These are phyloP conservation scores for Cottoperca gobio DNA, from an alignment of 2,797 vertebrate species.

Conservation along the genomic window DNA sequence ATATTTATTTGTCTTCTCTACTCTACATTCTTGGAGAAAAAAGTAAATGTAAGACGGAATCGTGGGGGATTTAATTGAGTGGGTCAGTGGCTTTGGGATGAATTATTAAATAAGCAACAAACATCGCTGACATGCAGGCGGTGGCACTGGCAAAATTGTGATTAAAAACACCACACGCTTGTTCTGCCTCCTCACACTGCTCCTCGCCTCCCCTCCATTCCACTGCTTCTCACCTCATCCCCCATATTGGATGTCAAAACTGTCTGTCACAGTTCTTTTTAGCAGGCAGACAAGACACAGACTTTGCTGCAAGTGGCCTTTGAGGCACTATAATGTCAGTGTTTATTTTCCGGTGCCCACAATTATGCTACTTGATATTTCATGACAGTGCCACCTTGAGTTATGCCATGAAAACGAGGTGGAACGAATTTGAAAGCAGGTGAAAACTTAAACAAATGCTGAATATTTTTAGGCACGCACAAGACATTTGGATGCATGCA, in stretches of 20 bases:
- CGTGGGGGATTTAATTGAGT: conserved; percentile 82
- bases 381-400: conserved; percentile 65
- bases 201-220: conserved; percentile 18
- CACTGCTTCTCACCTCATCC: conserved; percentile 35
- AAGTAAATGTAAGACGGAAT: conserved; percentile 60
- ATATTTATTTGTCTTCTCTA: conserved; percentile 70
- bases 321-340: conserved; percentile 68
- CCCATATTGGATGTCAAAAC: conserved; percentile 63
- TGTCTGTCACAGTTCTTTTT: conserved; percentile 72
- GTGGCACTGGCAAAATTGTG: conserved; percentile 47
- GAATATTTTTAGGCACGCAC: conserved; percentile 56
- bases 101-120: conserved; percentile 79
- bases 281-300: conserved; percentile 63
- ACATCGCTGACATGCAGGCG: conserved; percentile 49
- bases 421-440: conserved; percentile 62
- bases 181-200: conserved; percentile 21
- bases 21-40: conserved; percentile 57
- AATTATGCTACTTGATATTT: conserved; percentile 67
- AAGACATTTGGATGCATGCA: conserved; percentile 20
- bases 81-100: conserved; percentile 79
- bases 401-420: conserved; percentile 58
- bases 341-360: conserved; percentile 71
- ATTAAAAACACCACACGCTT: conserved; percentile 59
- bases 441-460: conserved; percentile 35
- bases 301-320: conserved; percentile 61